Base-by-base conservation (phyloP, 2,888 invertebrate species). In the Eupithecia tripunctaria region DNA sequence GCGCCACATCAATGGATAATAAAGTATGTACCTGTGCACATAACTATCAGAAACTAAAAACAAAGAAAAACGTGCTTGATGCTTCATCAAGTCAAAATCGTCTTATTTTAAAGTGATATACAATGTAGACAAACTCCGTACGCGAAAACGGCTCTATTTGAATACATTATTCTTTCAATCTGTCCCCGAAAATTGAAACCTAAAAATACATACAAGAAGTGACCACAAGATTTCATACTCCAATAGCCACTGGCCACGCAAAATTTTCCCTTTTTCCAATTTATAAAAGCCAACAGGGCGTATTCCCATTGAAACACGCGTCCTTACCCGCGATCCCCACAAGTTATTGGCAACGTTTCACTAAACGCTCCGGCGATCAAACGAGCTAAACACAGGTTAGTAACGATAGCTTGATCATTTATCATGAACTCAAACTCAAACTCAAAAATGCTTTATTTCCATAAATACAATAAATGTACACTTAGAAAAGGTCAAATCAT, bases 261-360 rank as follows among this genome's bases (percentile, higher is more conserved):
- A 70, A 78, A 38, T 67, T 21, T 65, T 74, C 64, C 63, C 65
- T 70, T 75, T 72, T 72, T 70, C 71, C 67, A 64, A 63, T 70
- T 72, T 63, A 76, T 62, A 68, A 76, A 72, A 74, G 70, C 76
- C 72, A 70, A 74, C 74, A 69, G 68, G 51, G 71, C 73, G 74
- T 69, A 71, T 73, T 75, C 68, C 67, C 68, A 73, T 68, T 51
- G 72, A 71, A 70, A 65, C 69, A 73, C 74, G 71, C 71, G 73
- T 75, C 75, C 63, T 72, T 71, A 77, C 71, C 72, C 68, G 60
- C 66, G 72, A 76, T 76, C 74, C 78, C 72, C 68, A 70, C 69
- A 77, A 83, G 73, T 76, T 77, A 78, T 78, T 78, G 77, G 73
- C 76, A 76, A 73, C 77, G 77, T 65, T 80, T 78, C 65, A 72